Evolutionary conservation across 2,797 vertebrate species (phyloP), one percentile per base, ranked within the genome.

Genomic region (Sibirionetta formosa): DNA sequence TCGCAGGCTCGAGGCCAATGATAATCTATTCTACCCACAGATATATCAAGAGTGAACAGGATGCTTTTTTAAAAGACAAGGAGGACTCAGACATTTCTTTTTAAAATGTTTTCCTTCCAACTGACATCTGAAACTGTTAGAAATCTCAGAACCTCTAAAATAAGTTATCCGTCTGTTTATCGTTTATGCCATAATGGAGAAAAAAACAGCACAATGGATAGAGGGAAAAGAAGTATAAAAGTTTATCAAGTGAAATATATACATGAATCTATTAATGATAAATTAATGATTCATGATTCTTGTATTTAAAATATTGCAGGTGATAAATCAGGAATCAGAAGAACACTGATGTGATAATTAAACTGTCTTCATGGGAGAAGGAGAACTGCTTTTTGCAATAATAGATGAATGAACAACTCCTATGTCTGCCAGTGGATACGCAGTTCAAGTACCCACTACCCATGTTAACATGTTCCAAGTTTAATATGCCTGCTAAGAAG

Each of bases 61-160:
- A n/a, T 80, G 31, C 13, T 84, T 94, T 61, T 61, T 61, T 81
- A 75, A 65, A 91, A 58, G 8, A 91, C 65, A 83, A 81, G 35
- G 20, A 73, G 33, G 31, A 68, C 3, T 53, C 48, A 31, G 48
- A 65, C 11, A 20, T 91, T 33, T 51, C 65, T 14, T 68, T 31
- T 29, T 35, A 26, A 88, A 88, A 88, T 58, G 6, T 31, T 73
- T 88, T 63, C 20, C 44, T 84, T 93, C 24, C 31, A 63, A 44
- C 0, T 0, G 70, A 63, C 40, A 69, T 18, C 14, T 36, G n/a
- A 84, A 94, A 40, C 1, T 4, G 8, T 82, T 82, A 23, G 33
- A 80, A 80, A 83, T 72, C 14, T 35, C 2, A 1, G 35, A 93
- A 80, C 27, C 22, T 48, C 35, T 38, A 50, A 86, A 79, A 44